phyloP scores from a whole-genome alignment of 1,140 invertebrate species.

The Macrosteles quadrilineatus region DNA sequence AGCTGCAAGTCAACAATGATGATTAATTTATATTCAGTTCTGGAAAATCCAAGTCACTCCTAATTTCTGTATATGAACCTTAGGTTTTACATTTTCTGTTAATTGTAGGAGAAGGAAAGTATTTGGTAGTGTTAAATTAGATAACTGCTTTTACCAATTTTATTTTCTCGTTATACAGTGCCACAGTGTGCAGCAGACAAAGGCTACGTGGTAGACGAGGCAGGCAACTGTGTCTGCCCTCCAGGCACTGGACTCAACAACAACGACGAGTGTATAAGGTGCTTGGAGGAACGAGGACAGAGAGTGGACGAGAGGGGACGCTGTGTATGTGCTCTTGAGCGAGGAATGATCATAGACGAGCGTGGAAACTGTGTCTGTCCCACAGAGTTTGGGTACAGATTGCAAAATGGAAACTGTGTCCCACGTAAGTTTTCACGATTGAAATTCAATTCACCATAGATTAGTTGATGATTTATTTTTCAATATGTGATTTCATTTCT shows the following conservation, averaged over 20 bases:
- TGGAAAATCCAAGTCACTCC: no score
- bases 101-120: no score
- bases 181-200: conserved; percentile 66
- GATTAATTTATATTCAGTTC: no score
- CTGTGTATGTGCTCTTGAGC: conserved; percentile 76
- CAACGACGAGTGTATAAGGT: conserved; percentile 73
- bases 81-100: no score
- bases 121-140: no score
- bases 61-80: no score
- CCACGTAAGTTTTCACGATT: conserved; percentile 46
- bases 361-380: conserved; percentile 78
- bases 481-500: no score
- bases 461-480: no score
- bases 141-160: no score
- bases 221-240: conserved; percentile 74
- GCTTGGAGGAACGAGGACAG: conserved; percentile 68
- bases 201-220: conserved; percentile 66
- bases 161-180: background rate
- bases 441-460: no score
- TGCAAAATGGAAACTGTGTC: conserved; percentile 66
- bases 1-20: no score
- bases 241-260: conserved; percentile 73
- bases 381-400: conserved; percentile 65
- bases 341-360: conserved; percentile 72
- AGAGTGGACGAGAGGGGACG: conserved; percentile 72